phyloP scores from a whole-genome alignment of 2,113 vertebrate genomes.

The Periophthalmus modestus region DNA sequence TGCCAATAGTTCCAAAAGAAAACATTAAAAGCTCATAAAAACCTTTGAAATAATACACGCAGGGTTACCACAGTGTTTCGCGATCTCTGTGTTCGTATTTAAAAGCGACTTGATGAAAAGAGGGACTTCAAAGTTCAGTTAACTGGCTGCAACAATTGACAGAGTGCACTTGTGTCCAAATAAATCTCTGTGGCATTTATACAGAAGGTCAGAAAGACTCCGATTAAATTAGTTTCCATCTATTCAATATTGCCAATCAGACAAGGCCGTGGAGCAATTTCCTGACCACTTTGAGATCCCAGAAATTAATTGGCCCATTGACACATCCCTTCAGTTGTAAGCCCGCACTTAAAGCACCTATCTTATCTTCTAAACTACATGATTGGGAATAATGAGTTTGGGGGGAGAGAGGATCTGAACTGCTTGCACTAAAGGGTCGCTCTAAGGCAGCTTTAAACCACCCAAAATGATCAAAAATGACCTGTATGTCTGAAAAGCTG shows the following conservation, averaged over 20 bases:
- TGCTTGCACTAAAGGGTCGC: constrained; percentile 18
- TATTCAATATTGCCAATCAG: constrained; percentile 32
- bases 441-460: constrained; percentile 31
- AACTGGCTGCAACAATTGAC: neutral
- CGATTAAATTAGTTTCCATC: constrained; percentile 31
- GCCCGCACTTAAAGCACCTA: constrained; percentile 22
- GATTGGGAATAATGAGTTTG: constrained; percentile 20
- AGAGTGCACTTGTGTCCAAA: constrained; percentile 6
- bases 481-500: constrained; percentile 37
- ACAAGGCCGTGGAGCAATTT: constrained; percentile 18
- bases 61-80: neutral
- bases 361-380: constrained; percentile 33
- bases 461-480: constrained; percentile 50
- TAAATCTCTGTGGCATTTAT: constrained; percentile 4
- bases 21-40: neutral
- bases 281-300: constrained; percentile 23
- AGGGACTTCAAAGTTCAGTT: neutral
- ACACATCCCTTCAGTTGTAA: constrained; percentile 40
- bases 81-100: neutral
- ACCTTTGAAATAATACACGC: neutral
- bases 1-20: neutral
- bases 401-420: constrained; percentile 13
- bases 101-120: neutral
- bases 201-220: constrained; percentile 34
- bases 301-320: constrained; percentile 44